Base-by-base conservation (phyloP, 2,888 invertebrate species). In the Drosophila maculinotata region DNA sequence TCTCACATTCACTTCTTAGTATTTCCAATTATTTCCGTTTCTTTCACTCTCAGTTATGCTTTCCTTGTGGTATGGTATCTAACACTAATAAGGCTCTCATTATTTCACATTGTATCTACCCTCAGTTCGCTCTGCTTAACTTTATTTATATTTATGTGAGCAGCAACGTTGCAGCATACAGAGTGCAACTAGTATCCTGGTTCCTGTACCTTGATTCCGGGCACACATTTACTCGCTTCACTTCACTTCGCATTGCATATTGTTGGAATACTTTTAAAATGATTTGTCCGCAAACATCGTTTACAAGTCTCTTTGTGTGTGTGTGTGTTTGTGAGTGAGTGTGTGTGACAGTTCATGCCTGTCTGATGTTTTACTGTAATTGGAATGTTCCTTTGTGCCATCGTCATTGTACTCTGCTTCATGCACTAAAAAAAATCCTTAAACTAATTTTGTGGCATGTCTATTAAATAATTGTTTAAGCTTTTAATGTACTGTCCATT, bases 391-490 rank as follows among this genome's bases (percentile, higher is more conserved):
- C 65, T 77, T 77, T 83, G 71, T 68, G 66, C 45, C 56, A 45
- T 62, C 42, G 45, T 60, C 59, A 23, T 48, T 73, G 65, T 62
- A 42, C 48, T 59, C 51, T 57, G 47, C 20, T 51, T 53, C 33
- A 33, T 60, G 26, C 45, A 59, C 38, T 63, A 67, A 65, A 79
- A 78, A 62, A 63, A 71, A 79, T 69, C 67, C 63, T 69, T 78
- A 76, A 83, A 84, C 86, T 86, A 85, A 88, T 87, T 87, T 85
- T 86, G 89, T 54, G 84, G 84, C 73, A 76, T 74, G 80, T 86
- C 76, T 79, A 74, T 77, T 84, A 80, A 79, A 75, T 84, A 87
- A 88, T 88, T 89, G 80, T 60, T 88, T 78, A 85, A 88, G 79
- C 79, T 79, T 66, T 88, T 85, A 81, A 87, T 79, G 79, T 71